phyloP scores from a whole-genome alignment of 1,140 invertebrate species.

The Drosophila aff. region DNA sequence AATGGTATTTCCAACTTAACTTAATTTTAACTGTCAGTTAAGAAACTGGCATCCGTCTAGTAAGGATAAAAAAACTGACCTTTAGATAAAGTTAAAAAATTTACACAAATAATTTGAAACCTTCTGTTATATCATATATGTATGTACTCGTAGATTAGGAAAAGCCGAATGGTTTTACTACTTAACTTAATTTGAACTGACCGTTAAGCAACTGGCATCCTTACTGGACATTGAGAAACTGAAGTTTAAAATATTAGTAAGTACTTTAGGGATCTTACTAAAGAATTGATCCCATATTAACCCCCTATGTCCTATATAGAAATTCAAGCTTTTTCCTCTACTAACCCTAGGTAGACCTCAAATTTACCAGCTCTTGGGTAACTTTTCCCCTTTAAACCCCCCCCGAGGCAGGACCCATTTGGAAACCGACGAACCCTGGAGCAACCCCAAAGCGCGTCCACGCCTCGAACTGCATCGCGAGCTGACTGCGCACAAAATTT shows the following conservation, averaged over 20 bases:
- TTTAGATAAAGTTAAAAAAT: no score
- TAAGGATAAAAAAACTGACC: no score
- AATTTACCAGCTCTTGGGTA: background rate
- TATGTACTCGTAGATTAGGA: no score
- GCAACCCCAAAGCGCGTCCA: slow-evolving; percentile 22
- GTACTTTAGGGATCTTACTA: background rate
- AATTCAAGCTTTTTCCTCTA: no score
- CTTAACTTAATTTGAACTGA: background rate
- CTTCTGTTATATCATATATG: no score
- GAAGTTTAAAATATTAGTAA: background rate
- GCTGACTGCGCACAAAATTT: slow-evolving; percentile 77
- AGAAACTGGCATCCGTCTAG: background rate
- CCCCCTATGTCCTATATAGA: background rate
- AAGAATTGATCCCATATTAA: background rate
- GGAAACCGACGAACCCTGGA: slow-evolving; percentile 7
- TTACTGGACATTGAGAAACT: background rate
- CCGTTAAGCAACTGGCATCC: background rate
- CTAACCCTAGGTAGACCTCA: background rate
- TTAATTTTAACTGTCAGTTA: background rate
- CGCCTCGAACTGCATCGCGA: slow-evolving; percentile 51
- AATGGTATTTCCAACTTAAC: background rate
- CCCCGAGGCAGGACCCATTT: slow-evolving; percentile 1
- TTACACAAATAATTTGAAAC: no score
- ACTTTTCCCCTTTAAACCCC: background rate
- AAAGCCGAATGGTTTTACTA: no score